These are phyloP conservation scores for Pterocles gutturalis DNA, from an alignment of 2,113 vertebrate species.

Conservation along the genomic window DNA sequence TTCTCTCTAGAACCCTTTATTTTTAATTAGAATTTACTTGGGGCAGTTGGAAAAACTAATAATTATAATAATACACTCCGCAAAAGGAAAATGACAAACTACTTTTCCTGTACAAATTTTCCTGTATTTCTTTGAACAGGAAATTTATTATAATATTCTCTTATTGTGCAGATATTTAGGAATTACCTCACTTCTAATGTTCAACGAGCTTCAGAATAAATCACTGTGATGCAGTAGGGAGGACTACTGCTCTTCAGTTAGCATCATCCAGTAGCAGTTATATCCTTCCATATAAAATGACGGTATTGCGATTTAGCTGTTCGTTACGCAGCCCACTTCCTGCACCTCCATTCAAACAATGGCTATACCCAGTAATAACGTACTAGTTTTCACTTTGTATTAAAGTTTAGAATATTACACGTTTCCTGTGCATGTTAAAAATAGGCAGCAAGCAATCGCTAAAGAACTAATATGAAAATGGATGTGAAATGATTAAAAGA, in stretches of 20 bases:
- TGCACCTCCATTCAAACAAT: not conserved
- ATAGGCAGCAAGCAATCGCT: not conserved
- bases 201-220: not conserved
- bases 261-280: not conserved
- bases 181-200: not conserved
- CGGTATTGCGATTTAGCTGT: not conserved
- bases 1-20: not conserved
- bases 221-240: not conserved
- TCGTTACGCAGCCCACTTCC: not conserved
- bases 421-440: not conserved
- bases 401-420: not conserved
- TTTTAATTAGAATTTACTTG: not conserved
- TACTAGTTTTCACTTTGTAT: not conserved
- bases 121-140: not conserved
- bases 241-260: not conserved
- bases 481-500: not conserved
- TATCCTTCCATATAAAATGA: not conserved
- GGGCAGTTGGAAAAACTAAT: not conserved
- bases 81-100: not conserved
- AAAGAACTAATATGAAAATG: not conserved
- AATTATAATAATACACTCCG: not conserved
- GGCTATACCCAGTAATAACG: not conserved
- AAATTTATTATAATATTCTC: not conserved
- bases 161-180: not conserved
- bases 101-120: not conserved